Conservation (phyloP, 2,888 invertebrate species). For the Synergus japonicus region DNA sequence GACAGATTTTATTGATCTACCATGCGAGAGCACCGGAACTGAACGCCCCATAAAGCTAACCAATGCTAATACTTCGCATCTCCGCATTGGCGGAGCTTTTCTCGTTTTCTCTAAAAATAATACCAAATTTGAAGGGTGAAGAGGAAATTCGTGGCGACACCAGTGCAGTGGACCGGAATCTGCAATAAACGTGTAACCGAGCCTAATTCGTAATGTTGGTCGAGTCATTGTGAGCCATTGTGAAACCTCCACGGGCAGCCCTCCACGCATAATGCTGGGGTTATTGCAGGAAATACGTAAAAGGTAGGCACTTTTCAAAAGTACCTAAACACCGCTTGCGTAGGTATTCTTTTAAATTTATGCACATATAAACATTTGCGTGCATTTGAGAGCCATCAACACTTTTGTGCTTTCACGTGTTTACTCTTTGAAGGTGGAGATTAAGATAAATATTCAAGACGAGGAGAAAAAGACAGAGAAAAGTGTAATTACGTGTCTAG, state of each 20-base stretch:
- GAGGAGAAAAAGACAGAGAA: too few relatives aligned
- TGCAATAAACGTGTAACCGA: conserved; percentile 76
- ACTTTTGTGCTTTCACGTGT: neutral
- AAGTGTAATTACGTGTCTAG: too few relatives aligned
- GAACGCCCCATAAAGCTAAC: conserved; percentile 82
- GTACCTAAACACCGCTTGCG: conserved; percentile 10
- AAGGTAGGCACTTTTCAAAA: conserved; percentile 43
- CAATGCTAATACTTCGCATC: conserved; percentile 80
- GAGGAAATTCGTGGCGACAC: conserved; percentile 63
- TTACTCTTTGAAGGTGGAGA: neutral
- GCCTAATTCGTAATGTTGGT: conserved; percentile 75
- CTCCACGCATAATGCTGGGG: conserved; percentile 65
- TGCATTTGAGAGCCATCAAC: neutral
- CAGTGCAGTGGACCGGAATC: conserved; percentile 72
- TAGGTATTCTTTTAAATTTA: conserved; percentile 17
- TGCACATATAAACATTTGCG: conserved; percentile 6
- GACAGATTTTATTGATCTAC: conserved; percentile 75
- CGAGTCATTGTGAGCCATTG: conserved; percentile 67
- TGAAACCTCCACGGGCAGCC: conserved; percentile 54
- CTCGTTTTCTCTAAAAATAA: conserved; percentile 54
- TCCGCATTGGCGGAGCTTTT: conserved; percentile 71
- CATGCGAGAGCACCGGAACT: conserved; percentile 73
- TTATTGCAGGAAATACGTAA: conserved; percentile 72
- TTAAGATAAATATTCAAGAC: neutral
- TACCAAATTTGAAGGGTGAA: conserved; percentile 51